Evolutionary conservation across 2,888 invertebrate genomes (phyloP).

Genomic region (Anodontia alba): DNA sequence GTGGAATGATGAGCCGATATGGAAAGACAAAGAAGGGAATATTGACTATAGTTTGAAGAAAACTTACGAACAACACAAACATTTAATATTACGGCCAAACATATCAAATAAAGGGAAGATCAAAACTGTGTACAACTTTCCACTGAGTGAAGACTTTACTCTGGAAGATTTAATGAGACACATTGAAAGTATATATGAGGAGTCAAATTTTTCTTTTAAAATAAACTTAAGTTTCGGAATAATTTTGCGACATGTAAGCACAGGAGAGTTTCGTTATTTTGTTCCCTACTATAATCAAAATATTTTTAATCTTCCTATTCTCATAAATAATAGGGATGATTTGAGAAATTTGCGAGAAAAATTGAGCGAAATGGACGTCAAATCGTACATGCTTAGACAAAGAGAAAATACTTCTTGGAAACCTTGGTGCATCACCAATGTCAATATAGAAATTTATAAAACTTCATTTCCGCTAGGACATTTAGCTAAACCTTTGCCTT

Average conservation of each 20-base stretch:
- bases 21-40: neutral
- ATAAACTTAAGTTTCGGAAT: slow-evolving; percentile 32
- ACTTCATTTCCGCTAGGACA: neutral
- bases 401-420: neutral
- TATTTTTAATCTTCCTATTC: slow-evolving; percentile 26
- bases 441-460: neutral
- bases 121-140: neutral
- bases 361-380: neutral
- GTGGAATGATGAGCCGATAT: neutral
- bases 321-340: slow-evolving; percentile 21
- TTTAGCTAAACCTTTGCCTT: neutral
- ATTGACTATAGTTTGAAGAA: neutral
- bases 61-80: neutral
- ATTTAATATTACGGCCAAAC: neutral
- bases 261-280: slow-evolving; percentile 28
- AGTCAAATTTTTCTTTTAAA: slow-evolving; percentile 22
- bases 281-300: slow-evolving; percentile 25
- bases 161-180: neutral
- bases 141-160: neutral
- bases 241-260: slow-evolving; percentile 26
- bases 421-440: neutral
- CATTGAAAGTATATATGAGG: slow-evolving; percentile 16
- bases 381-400: neutral
- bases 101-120: neutral
- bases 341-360: neutral